A percentile compares a stretch with the other conserved stretches of the same genome.
phyloP scores from a whole-genome alignment of 2,888 invertebrate genomes.

The Cartodere bifasciata region DNA sequence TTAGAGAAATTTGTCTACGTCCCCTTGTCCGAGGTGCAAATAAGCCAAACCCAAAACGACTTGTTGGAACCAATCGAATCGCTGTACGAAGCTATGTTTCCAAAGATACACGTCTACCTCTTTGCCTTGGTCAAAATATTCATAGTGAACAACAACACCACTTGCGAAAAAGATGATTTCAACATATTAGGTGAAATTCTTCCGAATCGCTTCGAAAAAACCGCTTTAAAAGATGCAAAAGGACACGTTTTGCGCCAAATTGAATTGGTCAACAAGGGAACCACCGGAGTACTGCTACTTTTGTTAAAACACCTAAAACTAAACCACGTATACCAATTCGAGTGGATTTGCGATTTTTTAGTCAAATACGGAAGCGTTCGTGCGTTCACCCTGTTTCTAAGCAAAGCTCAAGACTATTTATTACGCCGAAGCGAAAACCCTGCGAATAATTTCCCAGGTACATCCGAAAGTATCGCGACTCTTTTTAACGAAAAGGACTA shows the following conservation, averaged over 20 bases:
- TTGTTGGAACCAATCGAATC: constrained; percentile 7
- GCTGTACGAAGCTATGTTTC: constrained; percentile 9
- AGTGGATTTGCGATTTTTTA: constrained; percentile 8
- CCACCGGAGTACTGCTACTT: constrained; percentile 11
- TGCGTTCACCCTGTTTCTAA: neutral
- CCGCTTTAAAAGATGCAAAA: constrained; percentile 1
- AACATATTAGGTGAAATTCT: constrained; percentile 2
- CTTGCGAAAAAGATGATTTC: neutral
- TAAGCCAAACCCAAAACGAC: neutral
- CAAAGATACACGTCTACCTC: constrained; percentile 6
- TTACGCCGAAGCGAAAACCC: neutral
- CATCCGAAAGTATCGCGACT: neutral
- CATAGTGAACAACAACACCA: neutral
- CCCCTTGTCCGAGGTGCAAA: constrained; percentile 8
- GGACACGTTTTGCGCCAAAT: constrained; percentile 7
- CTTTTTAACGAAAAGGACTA: neutral
- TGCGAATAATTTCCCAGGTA: neutral
- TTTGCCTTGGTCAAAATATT: constrained; percentile 8
- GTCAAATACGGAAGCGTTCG: neutral
- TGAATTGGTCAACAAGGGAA: constrained; percentile 12
- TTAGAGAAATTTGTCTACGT: constrained; percentile 8
- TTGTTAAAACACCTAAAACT: constrained; percentile 13
- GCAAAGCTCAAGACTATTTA: neutral
- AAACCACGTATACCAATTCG: constrained; percentile 13
- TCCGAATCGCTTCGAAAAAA: neutral